A percentile compares a stretch with the other conserved stretches of the same genome.
These are phyloP conservation scores for Gila orcuttii DNA, from an alignment of 2,113 vertebrate species.

Conservation along the genomic window DNA sequence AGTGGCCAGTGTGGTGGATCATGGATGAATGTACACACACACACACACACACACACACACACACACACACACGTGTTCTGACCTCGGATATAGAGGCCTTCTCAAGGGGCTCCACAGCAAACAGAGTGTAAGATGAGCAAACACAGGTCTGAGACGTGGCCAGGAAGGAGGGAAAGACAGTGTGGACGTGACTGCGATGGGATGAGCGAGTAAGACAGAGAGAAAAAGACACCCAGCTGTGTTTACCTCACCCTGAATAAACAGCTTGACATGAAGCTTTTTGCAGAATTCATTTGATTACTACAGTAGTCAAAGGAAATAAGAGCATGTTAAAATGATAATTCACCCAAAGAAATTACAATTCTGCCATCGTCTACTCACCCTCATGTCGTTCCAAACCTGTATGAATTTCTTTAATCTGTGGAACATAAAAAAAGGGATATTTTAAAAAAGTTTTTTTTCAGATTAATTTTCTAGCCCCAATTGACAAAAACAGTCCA, in stretches of 20 bases:
- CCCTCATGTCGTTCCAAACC: not conserved
- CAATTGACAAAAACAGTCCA: not conserved
- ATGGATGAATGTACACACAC: not conserved
- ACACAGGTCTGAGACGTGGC: conserved; percentile 4
- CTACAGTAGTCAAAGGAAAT: not conserved
- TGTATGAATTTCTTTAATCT: not conserved
- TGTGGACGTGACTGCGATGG: not conserved
- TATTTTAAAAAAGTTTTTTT: no score
- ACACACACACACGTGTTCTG: not conserved
- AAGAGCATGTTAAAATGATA: not conserved
- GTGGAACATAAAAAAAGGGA: no score
- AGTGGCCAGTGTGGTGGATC: not conserved
- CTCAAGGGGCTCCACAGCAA: conserved; percentile 43
- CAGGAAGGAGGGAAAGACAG: not conserved
- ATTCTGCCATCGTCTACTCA: not conserved
- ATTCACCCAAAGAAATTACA: not conserved
- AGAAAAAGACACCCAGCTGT: conserved; percentile 15
- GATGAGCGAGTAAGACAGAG: not conserved
- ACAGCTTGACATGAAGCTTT: conserved; percentile 13
- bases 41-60: not conserved
- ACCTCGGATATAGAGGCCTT: conserved; percentile 24
- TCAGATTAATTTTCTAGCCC: no score
- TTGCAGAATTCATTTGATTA: conserved; percentile 14
- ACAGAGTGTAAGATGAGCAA: conserved; percentile 48
- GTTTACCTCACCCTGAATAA: conserved; percentile 41